Evolutionary conservation across 1,140 invertebrate genomes (phyloP), one percentile per base, ranked within the genome.

Genomic region (Drosophila baimaii): DNA sequence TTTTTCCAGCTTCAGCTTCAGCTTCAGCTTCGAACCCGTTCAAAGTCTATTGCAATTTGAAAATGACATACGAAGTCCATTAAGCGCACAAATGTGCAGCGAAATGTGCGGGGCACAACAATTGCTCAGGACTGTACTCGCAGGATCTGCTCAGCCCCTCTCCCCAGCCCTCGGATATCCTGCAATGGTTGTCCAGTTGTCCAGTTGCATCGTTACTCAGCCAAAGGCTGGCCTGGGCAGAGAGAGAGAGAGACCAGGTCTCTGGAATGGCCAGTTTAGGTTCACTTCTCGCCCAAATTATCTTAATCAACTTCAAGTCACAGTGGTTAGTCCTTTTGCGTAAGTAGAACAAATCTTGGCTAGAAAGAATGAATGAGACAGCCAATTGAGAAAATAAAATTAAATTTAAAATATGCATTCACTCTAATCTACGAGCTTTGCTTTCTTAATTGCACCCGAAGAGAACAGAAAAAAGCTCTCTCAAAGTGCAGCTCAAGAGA

Each of bases 51-150:
- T 88, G 84, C 84, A 88, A 88, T 88, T 88, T 89, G 84, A 88
- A 88, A 88, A 88, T 88, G 84, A 88, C 84, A 88, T 88, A 88
- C 84, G 84, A 88, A 88, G 84, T 88, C 84, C 84, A 88, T 88
- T 88, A 88, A 89, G 84, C 73, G 68, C 82, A 75, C 81, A 83
- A 81, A 79, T 79, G 77, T 79, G 63, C 79, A 82, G 59, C 68
- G 49, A 56, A 75, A 54, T 54, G 51, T 81, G 72, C 81, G 74
- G 23, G 77, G 33, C 81, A 71, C 66, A 72, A 72, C 69, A 72
- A 72, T 59, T 75, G 58, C 72, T 66, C 61, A 44, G n/a, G n/a
- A 55, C 47, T 54, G 27, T 29, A n/a, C 44, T 31, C 8, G 59
- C 44, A 52, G 64, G 58, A 39, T 17, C 63, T 29, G 27, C 12